phyloP scores from a whole-genome alignment of 1,140 invertebrate species.

The Lepidotrigona ventralis region DNA sequence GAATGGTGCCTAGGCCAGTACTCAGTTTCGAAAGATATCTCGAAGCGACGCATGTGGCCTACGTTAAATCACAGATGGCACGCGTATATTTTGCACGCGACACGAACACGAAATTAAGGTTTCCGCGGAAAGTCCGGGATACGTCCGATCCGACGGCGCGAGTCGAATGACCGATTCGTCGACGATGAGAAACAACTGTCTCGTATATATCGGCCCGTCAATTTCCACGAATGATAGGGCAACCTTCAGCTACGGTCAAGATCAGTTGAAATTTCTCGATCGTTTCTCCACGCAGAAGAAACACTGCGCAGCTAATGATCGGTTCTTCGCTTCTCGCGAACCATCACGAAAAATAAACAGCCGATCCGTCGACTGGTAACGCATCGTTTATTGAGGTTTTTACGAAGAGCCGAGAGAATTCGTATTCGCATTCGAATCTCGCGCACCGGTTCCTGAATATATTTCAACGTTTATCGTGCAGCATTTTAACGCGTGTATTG shows the following conservation, averaged over 20 bases:
- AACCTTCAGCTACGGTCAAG: not conserved
- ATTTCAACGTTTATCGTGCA: not conserved
- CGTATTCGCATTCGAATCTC: not conserved
- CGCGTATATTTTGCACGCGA: conserved; percentile 39
- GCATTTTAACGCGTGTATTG: not conserved
- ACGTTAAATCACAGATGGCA: conserved; percentile 39
- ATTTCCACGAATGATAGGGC: not conserved
- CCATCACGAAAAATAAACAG: conserved; percentile 66
- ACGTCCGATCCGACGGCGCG: not conserved
- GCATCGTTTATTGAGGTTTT: not conserved
- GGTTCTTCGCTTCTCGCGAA: conserved; percentile 35
- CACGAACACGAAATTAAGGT: conserved; percentile 7
- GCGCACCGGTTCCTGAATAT: not conserved
- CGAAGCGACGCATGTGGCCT: conserved; percentile 31
- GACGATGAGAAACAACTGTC: not conserved
- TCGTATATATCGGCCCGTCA: not conserved
- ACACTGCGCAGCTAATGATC: conserved; percentile 63
- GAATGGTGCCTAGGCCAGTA: conserved; percentile 48
- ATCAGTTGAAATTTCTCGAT: too few species aligned
- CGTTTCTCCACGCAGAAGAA: conserved; percentile 37
- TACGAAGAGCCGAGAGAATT: not conserved
- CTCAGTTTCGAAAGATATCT: conserved; percentile 45
- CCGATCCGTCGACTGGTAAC: conserved; percentile 33
- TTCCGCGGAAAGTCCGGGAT: not conserved
- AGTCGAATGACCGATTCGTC: not conserved